Percentiles rank a stretch among this genome's conserved stretches.
phyloP scores from a whole-genome alignment of 2,888 invertebrate species.

The Dione juno region DNA sequence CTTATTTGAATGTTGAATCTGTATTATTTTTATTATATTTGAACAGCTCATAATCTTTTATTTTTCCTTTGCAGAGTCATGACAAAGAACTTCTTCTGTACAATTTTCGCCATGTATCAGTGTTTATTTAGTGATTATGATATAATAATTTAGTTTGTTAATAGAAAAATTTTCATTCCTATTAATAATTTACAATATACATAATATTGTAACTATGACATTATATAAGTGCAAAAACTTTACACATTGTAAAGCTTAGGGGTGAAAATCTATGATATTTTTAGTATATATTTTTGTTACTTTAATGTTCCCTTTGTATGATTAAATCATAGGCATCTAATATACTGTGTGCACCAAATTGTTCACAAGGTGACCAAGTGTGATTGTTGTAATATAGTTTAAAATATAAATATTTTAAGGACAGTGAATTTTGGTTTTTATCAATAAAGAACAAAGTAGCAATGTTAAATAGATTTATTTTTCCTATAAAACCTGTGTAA shows the following conservation, averaged over 20 bases:
- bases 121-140: slow-evolving; percentile 17
- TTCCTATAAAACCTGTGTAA: not conserved
- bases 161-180: slow-evolving; percentile 37
- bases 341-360: slow-evolving; percentile 6
- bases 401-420: slow-evolving; percentile 23
- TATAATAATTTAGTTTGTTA: slow-evolving; percentile 14
- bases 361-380: slow-evolving; percentile 24
- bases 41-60: not conserved
- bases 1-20: too few relatives aligned
- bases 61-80: slow-evolving; percentile 18
- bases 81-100: slow-evolving; percentile 16
- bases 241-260: slow-evolving; percentile 11
- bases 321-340: slow-evolving; percentile 19
- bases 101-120: slow-evolving; percentile 27
- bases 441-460: slow-evolving; percentile 15
- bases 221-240: slow-evolving; percentile 10
- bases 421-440: slow-evolving; percentile 15
- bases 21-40: too few relatives aligned
- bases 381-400: slow-evolving; percentile 32
- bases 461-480: not conserved
- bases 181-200: slow-evolving; percentile 29
- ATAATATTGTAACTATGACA: slow-evolving; percentile 32
- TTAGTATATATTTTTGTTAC: slow-evolving; percentile 26
- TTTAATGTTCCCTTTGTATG: slow-evolving; percentile 21
- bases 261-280: slow-evolving; percentile 9